Evolutionary conservation across 2,797 vertebrate species (phyloP).

Genomic region (Chromobotia macracanthus): DNA sequence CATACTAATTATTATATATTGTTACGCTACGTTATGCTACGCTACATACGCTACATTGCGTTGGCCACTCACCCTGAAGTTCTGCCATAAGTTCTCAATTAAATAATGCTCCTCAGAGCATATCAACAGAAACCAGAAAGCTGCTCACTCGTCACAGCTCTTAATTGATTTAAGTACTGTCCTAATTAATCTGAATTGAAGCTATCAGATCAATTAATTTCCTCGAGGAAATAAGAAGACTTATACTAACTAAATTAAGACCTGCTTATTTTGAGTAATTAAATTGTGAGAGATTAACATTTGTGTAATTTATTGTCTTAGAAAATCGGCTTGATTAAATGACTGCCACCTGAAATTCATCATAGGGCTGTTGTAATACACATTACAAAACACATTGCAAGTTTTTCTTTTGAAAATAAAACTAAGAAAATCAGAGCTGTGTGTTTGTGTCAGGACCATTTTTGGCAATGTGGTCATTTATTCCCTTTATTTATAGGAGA

Average conservation of each 20-base stretch:
- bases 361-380: conserved; percentile 8
- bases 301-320: conserved; percentile 17
- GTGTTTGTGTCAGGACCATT: not conserved
- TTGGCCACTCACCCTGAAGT: not conserved
- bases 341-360: not conserved
- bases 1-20: too few species aligned
- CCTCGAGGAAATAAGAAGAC: conserved; percentile 14
- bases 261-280: not conserved
- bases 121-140: not conserved
- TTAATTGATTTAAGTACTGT: conserved; percentile 23
- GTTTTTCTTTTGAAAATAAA: conserved; percentile 5
- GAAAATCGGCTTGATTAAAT: conserved; percentile 16
- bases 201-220: conserved; percentile 25
- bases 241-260: conserved; percentile 21
- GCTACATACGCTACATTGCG: too few species aligned
- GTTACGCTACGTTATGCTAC: too few species aligned
- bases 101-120: not conserved
- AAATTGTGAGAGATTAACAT: conserved; percentile 17
- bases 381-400: not conserved
- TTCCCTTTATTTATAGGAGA: not conserved
- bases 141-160: not conserved
- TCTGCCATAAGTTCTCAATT: not conserved
- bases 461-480: conserved; percentile 20
- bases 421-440: conserved; percentile 9
- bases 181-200: conserved; percentile 20